Conservation (phyloP, 2,113 vertebrate species). For the Gymnogyps californianus region DNA sequence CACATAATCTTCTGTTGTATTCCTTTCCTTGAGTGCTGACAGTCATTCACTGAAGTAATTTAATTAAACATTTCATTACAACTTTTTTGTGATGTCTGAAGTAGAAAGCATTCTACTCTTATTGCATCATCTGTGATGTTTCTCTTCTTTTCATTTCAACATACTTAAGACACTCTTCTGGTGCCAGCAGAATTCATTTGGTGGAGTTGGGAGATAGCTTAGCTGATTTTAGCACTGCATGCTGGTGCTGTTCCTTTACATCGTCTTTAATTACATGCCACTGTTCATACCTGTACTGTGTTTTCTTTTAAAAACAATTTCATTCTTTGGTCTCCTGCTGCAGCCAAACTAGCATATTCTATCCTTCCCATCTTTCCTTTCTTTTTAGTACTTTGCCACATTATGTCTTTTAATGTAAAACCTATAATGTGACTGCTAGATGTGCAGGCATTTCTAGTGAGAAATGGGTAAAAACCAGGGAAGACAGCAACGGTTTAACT, state of each 20-base stretch:
- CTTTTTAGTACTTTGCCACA: neutral
- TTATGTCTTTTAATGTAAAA: neutral
- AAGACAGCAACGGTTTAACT: neutral
- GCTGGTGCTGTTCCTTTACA: neutral
- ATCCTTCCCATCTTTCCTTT: neutral
- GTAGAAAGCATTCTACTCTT: neutral
- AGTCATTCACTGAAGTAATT: neutral
- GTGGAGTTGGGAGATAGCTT: neutral
- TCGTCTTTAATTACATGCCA: neutral
- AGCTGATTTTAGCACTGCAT: neutral
- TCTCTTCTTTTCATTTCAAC: neutral
- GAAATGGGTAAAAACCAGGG: neutral
- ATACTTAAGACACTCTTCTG: neutral
- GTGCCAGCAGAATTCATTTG: neutral
- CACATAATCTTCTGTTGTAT: neutral
- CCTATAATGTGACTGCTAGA: too few relatives aligned
- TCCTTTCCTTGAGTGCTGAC: neutral
- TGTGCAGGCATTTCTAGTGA: neutral
- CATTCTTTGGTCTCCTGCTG: neutral
- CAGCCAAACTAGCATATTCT: neutral
- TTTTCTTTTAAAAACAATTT: neutral
- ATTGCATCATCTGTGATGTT: neutral
- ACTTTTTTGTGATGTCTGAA: neutral
- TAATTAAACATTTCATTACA: neutral
- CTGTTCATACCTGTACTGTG: neutral